Evolutionary conservation across 2,797 vertebrate species (phyloP), one percentile per base, ranked within the genome.

Genomic region (Acridotheres tristis): DNA sequence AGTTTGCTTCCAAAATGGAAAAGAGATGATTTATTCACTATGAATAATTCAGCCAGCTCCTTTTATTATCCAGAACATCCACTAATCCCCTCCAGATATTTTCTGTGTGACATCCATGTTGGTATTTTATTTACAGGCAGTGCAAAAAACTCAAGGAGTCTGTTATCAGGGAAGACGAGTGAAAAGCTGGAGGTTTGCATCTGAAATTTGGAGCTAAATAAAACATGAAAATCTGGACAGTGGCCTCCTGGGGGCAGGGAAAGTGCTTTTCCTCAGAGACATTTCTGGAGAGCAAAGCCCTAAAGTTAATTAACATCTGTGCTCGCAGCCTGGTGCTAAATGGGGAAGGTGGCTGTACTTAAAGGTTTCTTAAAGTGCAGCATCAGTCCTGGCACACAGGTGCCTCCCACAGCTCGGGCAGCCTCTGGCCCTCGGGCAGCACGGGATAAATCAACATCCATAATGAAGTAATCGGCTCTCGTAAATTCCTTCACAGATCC

Each of bases 61-160:
- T 84, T 94, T 86, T 96, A 85, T 94, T 96, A 92, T 88, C 90
- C 88, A 67, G 82, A 93, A 82, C 45, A 69, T 88, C 90, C 62
- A 90, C 85, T 95, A 93, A 95, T 94, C 79, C 79, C 66, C 88
- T 97, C 73, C 79, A 96, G 94, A 77, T 95, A 91, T 86, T 93
- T 97, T 96, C 58, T 72, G 88, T 55, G 75, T 94, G 94, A 92
- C 73, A 88, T 91, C 65, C 30, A 59, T 87, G 54, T 94, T 43
- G 32, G 77, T 95, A 85, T 95, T 94, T 96, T 93, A 91, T 93
- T 95, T 96, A 81, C 66, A 85, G 89, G 65, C 63, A 93, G 80
- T 53, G 90, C 85, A 86, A 73, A 76, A 67, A 85, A 75, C 86
- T 82, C 58, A 27, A 79, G 85, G 57, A 77, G 69, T 50, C 42